phyloP scores from a whole-genome alignment of 2,888 invertebrate species.

The Ormia ochracea region DNA sequence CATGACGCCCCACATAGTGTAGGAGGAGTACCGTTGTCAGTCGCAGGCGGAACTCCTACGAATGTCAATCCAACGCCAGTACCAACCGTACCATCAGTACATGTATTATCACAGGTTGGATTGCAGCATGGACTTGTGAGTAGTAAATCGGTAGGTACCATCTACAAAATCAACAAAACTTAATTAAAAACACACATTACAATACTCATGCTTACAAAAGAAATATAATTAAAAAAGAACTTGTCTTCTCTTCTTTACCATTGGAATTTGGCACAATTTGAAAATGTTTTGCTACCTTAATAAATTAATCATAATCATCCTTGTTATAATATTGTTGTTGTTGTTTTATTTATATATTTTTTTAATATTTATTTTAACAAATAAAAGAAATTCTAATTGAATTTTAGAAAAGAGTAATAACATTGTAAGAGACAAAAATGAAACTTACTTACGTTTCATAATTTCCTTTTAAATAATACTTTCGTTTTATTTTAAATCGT shows the following conservation, averaged over 20 bases:
- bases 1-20: constrained; percentile 82
- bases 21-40: constrained; percentile 71
- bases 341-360: constrained; percentile 30
- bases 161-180: constrained; percentile 42
- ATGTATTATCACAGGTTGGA: constrained; percentile 77
- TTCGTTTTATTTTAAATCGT: constrained; percentile 32
- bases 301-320: constrained; percentile 22
- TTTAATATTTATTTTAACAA: constrained; percentile 13
- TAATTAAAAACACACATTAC: constrained; percentile 46
- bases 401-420: background rate
- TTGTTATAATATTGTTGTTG: constrained; percentile 49
- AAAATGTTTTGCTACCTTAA: constrained; percentile 56
- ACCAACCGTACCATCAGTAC: constrained; percentile 78
- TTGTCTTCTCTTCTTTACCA: constrained; percentile 56
- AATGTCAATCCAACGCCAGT: constrained; percentile 77
- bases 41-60: constrained; percentile 62
- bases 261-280: constrained; percentile 45
- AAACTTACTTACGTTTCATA: background rate
- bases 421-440: constrained; percentile 14
- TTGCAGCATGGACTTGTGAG: constrained; percentile 78
- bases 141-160: constrained; percentile 78
- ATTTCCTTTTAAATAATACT: background rate
- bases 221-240: constrained; percentile 14
- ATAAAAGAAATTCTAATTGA: constrained; percentile 10
- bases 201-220: constrained; percentile 43